Percentiles rank a stretch among this genome's conserved stretches.
These are phyloP conservation scores for Rhizomys pruinosus DNA, from an alignment of 2,113 vertebrate genomes.

Conservation along the genomic window DNA sequence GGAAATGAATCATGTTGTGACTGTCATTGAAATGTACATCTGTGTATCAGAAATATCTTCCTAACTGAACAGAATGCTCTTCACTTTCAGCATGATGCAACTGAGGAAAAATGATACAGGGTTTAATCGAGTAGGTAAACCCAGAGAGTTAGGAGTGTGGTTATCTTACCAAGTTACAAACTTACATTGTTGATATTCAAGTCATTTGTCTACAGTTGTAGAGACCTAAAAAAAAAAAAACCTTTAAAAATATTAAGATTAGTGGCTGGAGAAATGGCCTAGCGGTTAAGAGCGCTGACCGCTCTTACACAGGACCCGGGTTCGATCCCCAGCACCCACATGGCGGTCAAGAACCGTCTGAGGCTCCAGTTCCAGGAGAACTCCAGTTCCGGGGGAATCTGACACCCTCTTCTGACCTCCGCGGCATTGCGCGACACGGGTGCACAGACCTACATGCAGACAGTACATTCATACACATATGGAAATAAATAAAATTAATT, in stretches of 20 bases:
- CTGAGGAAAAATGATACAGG: slow-evolving; percentile 28
- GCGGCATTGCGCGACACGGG: too few species aligned
- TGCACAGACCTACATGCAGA: too few species aligned
- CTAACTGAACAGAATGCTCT: slow-evolving; percentile 11
- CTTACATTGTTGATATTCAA: background rate
- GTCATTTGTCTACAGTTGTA: background rate
- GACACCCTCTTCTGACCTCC: too few species aligned
- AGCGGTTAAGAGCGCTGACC: too few species aligned
- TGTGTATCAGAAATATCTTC: slow-evolving; percentile 46
- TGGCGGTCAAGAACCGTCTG: too few species aligned
- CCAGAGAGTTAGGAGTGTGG: background rate
- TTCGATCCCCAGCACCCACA: too few species aligned
- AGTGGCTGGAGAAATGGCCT: too few species aligned
- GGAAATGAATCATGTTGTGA: background rate
- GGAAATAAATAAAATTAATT: too few species aligned
- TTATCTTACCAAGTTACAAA: slow-evolving; percentile 14
- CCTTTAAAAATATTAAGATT: background rate
- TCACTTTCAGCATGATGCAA: background rate
- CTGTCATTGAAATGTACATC: background rate
- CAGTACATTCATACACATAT: too few species aligned
- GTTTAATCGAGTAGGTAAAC: background rate
- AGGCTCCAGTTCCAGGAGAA: too few species aligned
- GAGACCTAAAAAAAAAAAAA: background rate
- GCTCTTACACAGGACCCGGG: too few species aligned
- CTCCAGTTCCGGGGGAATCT: too few species aligned